Evolutionary conservation across 1,140 invertebrate species (phyloP), one percentile per base, ranked within the genome.

Genomic region (Eurosta solidaginis): DNA sequence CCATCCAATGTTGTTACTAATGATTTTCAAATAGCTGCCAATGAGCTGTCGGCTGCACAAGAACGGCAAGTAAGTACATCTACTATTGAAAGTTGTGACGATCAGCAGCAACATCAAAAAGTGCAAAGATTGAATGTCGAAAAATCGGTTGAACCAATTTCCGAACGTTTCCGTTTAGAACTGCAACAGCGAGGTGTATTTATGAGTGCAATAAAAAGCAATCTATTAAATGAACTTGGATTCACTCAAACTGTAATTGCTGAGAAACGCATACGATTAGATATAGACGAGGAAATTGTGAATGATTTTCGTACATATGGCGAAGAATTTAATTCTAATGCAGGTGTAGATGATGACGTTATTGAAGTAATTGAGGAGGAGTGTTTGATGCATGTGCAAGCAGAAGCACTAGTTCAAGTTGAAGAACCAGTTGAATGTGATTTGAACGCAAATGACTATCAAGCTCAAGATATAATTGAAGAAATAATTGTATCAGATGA

Each of bases 301-400:
- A 9, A 17, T 22, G 74, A 45, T 75, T 25, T 14, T 14, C 29
- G 14, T 25, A 54, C 2, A 1, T 10, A 29, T 54, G n/a, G 1
- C 5, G 50, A 54, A 54, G 1, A n/a, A n/a, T n/a, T n/a, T n/a
- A n/a, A 10, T 47, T 47, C n/a, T 9, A 47, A 47, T n/a, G 9
- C 45, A 47, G 45, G n/a, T 10, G 45, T 47, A n/a, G 47, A 75
- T 2, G 74, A 47, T 75, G 74, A 75, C 9, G 36, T 75, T 17
- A 75, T 75, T 75, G 42, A 75, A 75, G 4, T 75, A 17, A n/a
- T 45, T 27, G 74, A 47, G 4, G 74, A 75, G n/a, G 47, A 75
- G 12, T 74, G 22, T 14, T 3, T 63, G 14, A 42, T 17, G 54
- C 27, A n/a, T n/a, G n/a, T n/a, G n/a, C n/a, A n/a, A n/a, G n/a